Percentiles rank a stretch among this genome's conserved stretches.
These are phyloP conservation scores for Epinotia nisella DNA, from an alignment of 2,888 invertebrate genomes.

Conservation along the genomic window DNA sequence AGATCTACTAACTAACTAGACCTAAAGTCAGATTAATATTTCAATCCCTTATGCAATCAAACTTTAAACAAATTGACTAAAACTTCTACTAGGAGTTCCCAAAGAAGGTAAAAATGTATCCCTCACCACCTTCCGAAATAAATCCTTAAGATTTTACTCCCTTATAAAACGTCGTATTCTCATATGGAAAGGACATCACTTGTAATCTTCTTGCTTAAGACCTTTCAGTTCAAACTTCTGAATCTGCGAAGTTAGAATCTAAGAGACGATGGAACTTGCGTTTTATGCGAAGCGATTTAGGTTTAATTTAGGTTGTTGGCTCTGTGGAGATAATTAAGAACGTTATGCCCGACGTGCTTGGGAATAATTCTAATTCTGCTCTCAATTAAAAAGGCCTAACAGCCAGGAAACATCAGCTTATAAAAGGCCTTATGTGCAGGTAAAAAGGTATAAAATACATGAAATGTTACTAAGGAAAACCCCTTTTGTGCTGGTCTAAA, in stretches of 20 bases:
- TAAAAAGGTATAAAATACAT: not conserved
- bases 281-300: constrained; percentile 11
- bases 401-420: not conserved
- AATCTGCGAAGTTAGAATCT: constrained; percentile 38
- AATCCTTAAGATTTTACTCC: constrained; percentile 23
- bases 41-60: constrained; percentile 12
- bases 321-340: constrained; percentile 29
- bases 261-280: constrained; percentile 1
- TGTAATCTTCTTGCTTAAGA: not conserved
- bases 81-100: constrained; percentile 5
- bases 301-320: constrained; percentile 9
- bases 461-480: not conserved
- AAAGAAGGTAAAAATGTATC: constrained; percentile 34
- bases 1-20: no score
- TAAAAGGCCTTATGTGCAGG: not conserved
- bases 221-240: constrained; percentile 27
- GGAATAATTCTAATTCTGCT: constrained; percentile 22
- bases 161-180: not conserved
- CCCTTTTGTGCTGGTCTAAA: not conserved
- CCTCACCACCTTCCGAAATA: constrained; percentile 35
- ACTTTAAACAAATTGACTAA: constrained; percentile 11
- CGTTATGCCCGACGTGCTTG: constrained; percentile 19
- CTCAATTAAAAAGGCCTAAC: not conserved
- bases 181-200: not conserved
- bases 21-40: no score